These are phyloP conservation scores for Heliothis subflexa DNA, from an alignment of 1,140 invertebrate genomes.

Conservation along the genomic window DNA sequence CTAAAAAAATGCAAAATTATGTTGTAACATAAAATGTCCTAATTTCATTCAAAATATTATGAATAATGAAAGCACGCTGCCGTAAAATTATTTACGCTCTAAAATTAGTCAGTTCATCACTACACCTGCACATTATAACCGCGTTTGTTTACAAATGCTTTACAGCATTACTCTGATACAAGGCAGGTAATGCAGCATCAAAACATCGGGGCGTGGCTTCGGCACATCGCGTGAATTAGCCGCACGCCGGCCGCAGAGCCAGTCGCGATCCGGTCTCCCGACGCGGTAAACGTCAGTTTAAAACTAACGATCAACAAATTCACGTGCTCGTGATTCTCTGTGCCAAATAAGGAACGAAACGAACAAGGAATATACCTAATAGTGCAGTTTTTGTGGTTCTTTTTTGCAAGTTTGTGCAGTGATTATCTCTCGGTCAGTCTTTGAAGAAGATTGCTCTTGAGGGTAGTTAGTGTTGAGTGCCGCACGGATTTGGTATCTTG, in stretches of 20 bases:
- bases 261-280: constrained; percentile 59
- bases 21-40: too few relatives aligned
- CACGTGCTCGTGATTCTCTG: constrained; percentile 27
- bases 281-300: constrained; percentile 56
- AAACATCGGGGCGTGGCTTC: constrained; percentile 65
- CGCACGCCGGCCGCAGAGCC: constrained; percentile 42
- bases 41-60: too few relatives aligned
- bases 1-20: too few relatives aligned
- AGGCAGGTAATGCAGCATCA: constrained; percentile 50
- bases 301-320: constrained; percentile 20
- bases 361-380: background rate
- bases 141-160: constrained; percentile 49
- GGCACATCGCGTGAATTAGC: constrained; percentile 26
- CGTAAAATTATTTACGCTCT: background rate
- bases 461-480: constrained; percentile 51
- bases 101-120: background rate
- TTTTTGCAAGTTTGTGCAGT: constrained; percentile 28
- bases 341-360: constrained; percentile 28
- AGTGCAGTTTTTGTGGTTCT: constrained; percentile 25
- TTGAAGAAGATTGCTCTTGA: constrained; percentile 56
- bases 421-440: constrained; percentile 57
- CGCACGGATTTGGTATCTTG: constrained; percentile 32
- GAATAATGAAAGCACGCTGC: too few relatives aligned
- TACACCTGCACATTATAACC: constrained; percentile 5
- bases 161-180: constrained; percentile 33